phyloP scores from a whole-genome alignment of 2,888 invertebrate species.

The Hybos culiciformis region DNA sequence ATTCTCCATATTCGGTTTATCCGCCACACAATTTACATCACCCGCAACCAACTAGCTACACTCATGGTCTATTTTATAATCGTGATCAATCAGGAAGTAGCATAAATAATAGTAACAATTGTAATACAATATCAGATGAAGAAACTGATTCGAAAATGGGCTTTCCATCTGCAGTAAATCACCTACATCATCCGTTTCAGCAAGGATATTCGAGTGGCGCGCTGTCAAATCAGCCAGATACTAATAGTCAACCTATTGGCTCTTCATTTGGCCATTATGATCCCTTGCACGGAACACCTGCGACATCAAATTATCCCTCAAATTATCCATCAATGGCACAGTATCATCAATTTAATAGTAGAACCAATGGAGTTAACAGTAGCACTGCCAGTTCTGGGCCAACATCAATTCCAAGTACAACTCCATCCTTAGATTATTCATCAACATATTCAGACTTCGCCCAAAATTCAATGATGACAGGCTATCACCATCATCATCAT shows the following conservation, averaged over 20 bases:
- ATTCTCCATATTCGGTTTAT: background rate
- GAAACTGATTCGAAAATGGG: too few relatives aligned
- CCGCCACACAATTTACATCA: background rate
- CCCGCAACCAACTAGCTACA: background rate
- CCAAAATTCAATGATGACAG: conserved; percentile 12
- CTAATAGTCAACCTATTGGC: background rate
- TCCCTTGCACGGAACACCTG: too few relatives aligned
- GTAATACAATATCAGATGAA: background rate
- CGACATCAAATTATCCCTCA: background rate
- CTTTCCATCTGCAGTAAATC: background rate
- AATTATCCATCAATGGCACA: background rate
- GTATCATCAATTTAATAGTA: background rate
- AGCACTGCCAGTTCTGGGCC: background rate
- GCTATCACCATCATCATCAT: conserved; percentile 5
- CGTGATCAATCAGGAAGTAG: background rate
- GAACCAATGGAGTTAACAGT: background rate
- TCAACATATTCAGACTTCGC: conserved; percentile 13
- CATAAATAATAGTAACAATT: background rate
- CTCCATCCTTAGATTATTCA: conserved; percentile 1
- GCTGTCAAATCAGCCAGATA: too few relatives aligned
- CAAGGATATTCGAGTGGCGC: background rate
- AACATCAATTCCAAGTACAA: background rate
- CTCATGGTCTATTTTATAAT: conserved; percentile 1
- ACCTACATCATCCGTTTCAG: background rate
- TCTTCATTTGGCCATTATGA: background rate